Conservation (phyloP, 2,888 invertebrate species). For the Dermolepida albohirtum region DNA sequence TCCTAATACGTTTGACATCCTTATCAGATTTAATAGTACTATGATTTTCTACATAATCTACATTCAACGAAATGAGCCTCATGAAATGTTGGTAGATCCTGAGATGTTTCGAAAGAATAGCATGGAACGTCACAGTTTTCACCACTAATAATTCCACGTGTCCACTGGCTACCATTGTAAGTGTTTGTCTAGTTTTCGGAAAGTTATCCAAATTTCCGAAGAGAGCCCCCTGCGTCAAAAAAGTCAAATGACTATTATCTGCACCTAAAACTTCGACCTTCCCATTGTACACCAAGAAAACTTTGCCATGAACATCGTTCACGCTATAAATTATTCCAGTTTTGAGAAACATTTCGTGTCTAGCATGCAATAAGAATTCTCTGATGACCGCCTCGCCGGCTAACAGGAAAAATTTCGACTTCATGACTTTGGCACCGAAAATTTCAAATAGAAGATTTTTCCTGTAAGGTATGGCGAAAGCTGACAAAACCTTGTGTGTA, state of each 20-base stretch:
- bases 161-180: constrained; percentile 52
- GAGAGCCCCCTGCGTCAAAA: constrained; percentile 49
- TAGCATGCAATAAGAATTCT: constrained; percentile 42
- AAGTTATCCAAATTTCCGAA: constrained; percentile 52
- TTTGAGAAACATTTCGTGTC: constrained; percentile 43
- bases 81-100: constrained; percentile 43
- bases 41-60: constrained; percentile 46
- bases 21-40: neutral
- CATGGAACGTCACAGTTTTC: constrained; percentile 45
- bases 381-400: constrained; percentile 44
- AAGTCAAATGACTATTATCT: constrained; percentile 47
- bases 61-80: constrained; percentile 44
- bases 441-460: constrained; percentile 47
- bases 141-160: constrained; percentile 50
- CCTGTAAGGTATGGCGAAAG: constrained; percentile 45
- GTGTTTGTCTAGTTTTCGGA: constrained; percentile 45
- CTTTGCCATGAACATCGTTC: constrained; percentile 48
- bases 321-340: constrained; percentile 44
- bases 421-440: constrained; percentile 42
- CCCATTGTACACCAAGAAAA: constrained; percentile 51
- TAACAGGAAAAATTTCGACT: constrained; percentile 43
- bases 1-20: constrained; percentile 12
- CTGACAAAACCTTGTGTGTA: constrained; percentile 33
- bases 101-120: constrained; percentile 47
- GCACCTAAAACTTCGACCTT: constrained; percentile 52